These are phyloP conservation scores for Meta bourneti DNA, from an alignment of 2,888 invertebrate species.

Conservation along the genomic window DNA sequence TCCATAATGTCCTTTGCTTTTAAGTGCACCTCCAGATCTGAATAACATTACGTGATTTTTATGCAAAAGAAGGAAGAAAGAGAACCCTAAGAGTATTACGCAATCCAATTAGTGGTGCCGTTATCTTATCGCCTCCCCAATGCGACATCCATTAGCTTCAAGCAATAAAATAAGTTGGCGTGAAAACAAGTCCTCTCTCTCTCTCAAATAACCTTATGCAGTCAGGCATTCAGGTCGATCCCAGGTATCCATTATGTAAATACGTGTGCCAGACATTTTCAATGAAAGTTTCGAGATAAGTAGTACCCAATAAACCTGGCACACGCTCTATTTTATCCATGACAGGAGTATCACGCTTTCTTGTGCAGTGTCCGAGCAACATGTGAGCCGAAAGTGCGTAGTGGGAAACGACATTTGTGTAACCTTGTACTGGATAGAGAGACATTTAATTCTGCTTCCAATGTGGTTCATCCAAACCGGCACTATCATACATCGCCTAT, in stretches of 20 bases:
- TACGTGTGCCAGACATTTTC: constrained; percentile 9
- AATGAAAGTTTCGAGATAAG: constrained; percentile 20
- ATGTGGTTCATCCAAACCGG: no score
- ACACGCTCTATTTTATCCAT: not conserved
- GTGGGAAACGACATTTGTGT: not conserved
- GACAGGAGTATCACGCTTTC: not conserved
- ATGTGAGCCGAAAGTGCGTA: not conserved
- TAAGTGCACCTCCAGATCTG: not conserved
- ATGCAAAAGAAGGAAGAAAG: not conserved
- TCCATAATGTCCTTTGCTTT: not conserved
- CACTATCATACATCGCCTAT: no score
- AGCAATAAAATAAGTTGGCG: constrained; percentile 22
- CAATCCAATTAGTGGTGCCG: not conserved
- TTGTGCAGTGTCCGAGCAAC: not conserved
- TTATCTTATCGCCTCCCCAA: constrained; percentile 8
- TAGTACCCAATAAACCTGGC: constrained; percentile 53
- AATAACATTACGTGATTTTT: not conserved
- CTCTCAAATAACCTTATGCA: not conserved
- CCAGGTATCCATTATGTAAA: constrained; percentile 4
- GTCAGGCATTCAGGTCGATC: constrained; percentile 1
- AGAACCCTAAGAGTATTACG: not conserved
- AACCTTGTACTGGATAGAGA: not conserved
- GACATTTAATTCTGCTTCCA: not conserved
- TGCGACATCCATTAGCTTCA: constrained; percentile 25
- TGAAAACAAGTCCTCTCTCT: constrained; percentile 28